These are phyloP conservation scores for Cenopis cana DNA, from an alignment of 2,888 invertebrate species.

Conservation along the genomic window DNA sequence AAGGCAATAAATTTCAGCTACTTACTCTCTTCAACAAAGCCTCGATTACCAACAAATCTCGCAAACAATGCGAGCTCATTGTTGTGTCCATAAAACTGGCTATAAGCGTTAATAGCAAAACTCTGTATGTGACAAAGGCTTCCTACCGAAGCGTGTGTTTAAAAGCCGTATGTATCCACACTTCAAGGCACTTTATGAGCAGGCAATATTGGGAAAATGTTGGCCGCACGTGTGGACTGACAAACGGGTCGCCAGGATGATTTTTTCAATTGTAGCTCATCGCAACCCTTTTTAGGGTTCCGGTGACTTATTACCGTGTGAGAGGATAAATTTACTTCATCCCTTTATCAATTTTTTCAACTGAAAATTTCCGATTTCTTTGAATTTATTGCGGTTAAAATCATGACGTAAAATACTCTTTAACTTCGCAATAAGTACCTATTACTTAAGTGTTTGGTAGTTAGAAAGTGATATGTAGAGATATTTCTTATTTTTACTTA, in stretches of 20 bases:
- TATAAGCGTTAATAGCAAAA: constrained; percentile 41
- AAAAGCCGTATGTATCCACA: constrained; percentile 57
- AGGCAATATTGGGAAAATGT: constrained; percentile 76
- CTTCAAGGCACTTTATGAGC: constrained; percentile 65
- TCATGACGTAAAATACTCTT: not conserved
- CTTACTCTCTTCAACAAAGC: constrained; percentile 30
- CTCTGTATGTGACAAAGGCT: constrained; percentile 37
- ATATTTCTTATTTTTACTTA: no score
- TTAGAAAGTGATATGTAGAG: not conserved
- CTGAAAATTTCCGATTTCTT: not conserved
- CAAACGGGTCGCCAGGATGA: constrained; percentile 55
- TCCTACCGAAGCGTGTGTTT: constrained; percentile 55
- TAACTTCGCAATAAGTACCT: not conserved
- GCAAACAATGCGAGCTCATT: constrained; percentile 37
- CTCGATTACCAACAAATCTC: constrained; percentile 38
- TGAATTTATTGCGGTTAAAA: not conserved
- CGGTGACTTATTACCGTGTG: constrained; percentile 9
- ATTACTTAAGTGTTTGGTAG: no score
- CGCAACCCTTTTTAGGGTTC: constrained; percentile 42
- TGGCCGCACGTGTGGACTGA: constrained; percentile 64
- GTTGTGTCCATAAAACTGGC: constrained; percentile 39
- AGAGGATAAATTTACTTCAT: constrained; percentile 24
- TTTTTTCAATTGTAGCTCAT: constrained; percentile 53
- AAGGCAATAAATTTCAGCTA: constrained; percentile 27
- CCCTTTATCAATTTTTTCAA: constrained; percentile 2